Base-by-base conservation (phyloP, 1,140 invertebrate species). In the Aphelenchoides fujianensis region DNA sequence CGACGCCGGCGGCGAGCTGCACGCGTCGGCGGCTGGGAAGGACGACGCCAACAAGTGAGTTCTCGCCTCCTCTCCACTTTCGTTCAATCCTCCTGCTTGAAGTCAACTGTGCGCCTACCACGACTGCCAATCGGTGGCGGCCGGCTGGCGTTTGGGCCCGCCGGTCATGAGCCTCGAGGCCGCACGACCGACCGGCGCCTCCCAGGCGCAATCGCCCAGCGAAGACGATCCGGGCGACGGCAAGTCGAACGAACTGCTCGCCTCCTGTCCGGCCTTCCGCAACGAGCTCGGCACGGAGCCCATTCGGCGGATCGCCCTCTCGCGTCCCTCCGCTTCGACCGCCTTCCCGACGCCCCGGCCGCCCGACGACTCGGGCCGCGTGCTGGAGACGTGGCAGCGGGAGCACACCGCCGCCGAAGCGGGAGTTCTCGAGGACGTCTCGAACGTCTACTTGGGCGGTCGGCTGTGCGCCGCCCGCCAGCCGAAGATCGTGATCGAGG, bases 141-240 rank as follows among this genome's bases (percentile, higher is more conserved):
- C 80, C 16, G 81, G 76, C 3, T 83, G 81, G 81, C 77, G 79
- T 3, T 59, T 83, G 2, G 81, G 81, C 0, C 57, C 70, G 30
- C 73, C 72, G 19, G 70, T 73, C 27, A 76, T 75, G 1, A 79
- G 63, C 19, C 35, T 82, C 9, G 82, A 82, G 52, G 74, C 72
- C 1, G n/a, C n/a, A n/a, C n/a, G n/a, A n/a, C 79, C 78, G n/a
- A 79, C 80, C 19, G 79, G 80, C 2, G 80, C 76, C 2, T 81
- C 79, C 36, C 68, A 80, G 61, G 78, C 78, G 23, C 80, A 81
- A 74, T 76, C 78, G 28, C 82, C 80, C 28, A 73, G 75, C 28
- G 82, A 83, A 67, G 83, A 83, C 2, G n/a, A n/a, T n/a, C n/a
- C n/a, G n/a, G 82, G 82, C 19, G 82, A 83, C 69, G 81, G 83